Evolutionary conservation across 1,140 invertebrate species (phyloP).

Genomic region (Drosophila sturtevanti): DNA sequence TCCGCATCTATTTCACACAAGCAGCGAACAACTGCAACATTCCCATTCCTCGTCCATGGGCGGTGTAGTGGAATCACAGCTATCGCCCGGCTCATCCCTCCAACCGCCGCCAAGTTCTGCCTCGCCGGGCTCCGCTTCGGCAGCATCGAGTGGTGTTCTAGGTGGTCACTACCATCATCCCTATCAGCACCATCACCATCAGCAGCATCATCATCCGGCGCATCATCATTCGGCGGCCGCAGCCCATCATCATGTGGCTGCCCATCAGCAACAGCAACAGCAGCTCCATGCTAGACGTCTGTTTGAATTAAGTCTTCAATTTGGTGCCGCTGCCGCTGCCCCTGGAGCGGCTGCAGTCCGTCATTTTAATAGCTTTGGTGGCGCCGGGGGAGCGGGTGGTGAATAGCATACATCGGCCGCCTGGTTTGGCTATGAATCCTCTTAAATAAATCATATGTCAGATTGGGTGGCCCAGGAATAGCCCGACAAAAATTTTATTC

Average conservation of each 20-base stretch:
- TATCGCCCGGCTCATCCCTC: conserved; percentile 67
- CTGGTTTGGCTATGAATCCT: conserved; percentile 82
- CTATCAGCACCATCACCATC: conserved; percentile 77
- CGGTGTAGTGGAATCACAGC: conserved; percentile 60
- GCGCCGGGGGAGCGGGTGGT: conserved; percentile 70
- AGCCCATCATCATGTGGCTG: background rate
- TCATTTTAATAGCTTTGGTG: conserved; percentile 80
- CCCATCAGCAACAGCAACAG: conserved; percentile 81
- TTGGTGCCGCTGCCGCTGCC: conserved; percentile 77
- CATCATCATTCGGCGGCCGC: conserved; percentile 54
- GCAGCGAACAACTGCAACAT: conserved; percentile 80
- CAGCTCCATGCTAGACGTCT: conserved; percentile 80
- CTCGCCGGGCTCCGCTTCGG: conserved; percentile 45
- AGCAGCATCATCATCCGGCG: conserved; percentile 79
- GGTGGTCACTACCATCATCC: conserved; percentile 66
- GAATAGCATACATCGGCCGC: conserved; percentile 82
- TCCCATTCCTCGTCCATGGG: conserved; percentile 45
- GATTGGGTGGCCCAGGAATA: conserved; percentile 49
- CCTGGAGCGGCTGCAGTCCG: conserved; percentile 60
- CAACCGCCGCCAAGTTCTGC: conserved; percentile 76
- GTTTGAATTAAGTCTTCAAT: conserved; percentile 82
- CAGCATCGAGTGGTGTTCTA: conserved; percentile 28
- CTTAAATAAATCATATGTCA: conserved; percentile 54
- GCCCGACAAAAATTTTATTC: background rate
- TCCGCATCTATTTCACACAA: conserved; percentile 81